Evolutionary conservation across 1,140 invertebrate genomes (phyloP).

Genomic region (Hypsibius dujardini): DNA sequence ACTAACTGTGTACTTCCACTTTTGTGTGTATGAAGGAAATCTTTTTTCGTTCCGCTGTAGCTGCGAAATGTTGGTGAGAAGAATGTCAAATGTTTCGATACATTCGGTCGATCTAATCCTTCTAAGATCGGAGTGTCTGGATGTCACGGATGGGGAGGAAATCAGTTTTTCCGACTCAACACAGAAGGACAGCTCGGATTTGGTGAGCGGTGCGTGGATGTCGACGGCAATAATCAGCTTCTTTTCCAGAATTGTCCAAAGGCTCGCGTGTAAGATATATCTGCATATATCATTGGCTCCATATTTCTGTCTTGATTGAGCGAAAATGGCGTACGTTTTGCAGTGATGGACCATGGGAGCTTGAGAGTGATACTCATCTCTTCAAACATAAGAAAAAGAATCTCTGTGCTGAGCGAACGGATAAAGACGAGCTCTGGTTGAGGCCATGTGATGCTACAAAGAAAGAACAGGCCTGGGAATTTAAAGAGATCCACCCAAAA

Average conservation of each 20-base stretch:
- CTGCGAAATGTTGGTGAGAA: constrained; percentile 9
- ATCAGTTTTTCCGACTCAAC: constrained; percentile 14
- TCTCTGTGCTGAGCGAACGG: not conserved
- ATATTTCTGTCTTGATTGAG: constrained; percentile 37
- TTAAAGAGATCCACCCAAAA: constrained; percentile 9
- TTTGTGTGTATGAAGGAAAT: not conserved
- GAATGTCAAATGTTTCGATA: not conserved
- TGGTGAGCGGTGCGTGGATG: constrained; percentile 84
- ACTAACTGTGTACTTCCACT: not conserved
- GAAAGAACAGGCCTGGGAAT: constrained; percentile 15
- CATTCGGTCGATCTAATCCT: not conserved
- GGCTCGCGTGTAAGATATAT: constrained; percentile 50
- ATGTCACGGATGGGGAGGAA: constrained; percentile 12
- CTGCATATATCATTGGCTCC: constrained; percentile 65
- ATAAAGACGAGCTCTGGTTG: constrained; percentile 8
- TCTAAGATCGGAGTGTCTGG: not conserved
- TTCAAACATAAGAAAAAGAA: constrained; percentile 21
- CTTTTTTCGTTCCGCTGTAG: not conserved
- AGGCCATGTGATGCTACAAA: constrained; percentile 6
- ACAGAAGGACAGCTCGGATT: constrained; percentile 69
- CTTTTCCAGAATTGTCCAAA: not conserved
- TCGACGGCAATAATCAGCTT: constrained; percentile 47
- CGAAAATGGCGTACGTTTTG: not conserved
- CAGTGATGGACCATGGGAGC: constrained; percentile 69
- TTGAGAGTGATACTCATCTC: constrained; percentile 42